Evolutionary conservation across 2,888 invertebrate genomes (phyloP).

Genomic region (Drymonia ruficornis): DNA sequence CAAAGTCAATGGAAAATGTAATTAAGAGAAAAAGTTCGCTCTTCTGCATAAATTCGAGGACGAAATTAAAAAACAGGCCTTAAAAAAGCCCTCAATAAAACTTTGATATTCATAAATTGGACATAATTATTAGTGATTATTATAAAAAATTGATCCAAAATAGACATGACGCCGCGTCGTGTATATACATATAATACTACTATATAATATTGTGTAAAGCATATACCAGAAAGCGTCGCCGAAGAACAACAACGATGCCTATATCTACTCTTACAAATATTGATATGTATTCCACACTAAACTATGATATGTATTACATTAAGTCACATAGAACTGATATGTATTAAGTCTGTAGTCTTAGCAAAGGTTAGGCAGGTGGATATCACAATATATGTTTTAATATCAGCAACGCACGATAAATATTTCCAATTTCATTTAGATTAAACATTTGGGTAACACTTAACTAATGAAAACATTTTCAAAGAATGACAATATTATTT

Average conservation of each 20-base stretch:
- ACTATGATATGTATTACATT: slow-evolving; percentile 46
- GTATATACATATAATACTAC: background rate
- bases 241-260: slow-evolving; percentile 80
- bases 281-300: slow-evolving; percentile 54
- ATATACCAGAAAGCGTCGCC: slow-evolving; percentile 58
- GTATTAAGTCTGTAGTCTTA: slow-evolving; percentile 55
- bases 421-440: slow-evolving; percentile 23
- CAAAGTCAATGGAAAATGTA: too few species aligned
- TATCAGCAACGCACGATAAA: slow-evolving; percentile 36
- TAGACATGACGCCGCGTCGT: too few species aligned
- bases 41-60: too few species aligned
- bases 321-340: slow-evolving; percentile 62
- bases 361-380: slow-evolving; percentile 43
- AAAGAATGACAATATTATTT: slow-evolving; percentile 30
- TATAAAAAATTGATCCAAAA: too few species aligned
- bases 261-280: slow-evolving; percentile 67
- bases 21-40: too few species aligned
- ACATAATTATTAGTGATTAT: too few species aligned
- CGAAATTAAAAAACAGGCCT: too few species aligned
- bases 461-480: slow-evolving; percentile 35
- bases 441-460: slow-evolving; percentile 21
- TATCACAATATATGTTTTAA: slow-evolving; percentile 44
- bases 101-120: too few species aligned
- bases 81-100: too few species aligned
- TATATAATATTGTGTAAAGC: background rate